These are phyloP conservation scores for Dynastes grantii DNA, from an alignment of 2,888 invertebrate genomes.

Conservation along the genomic window DNA sequence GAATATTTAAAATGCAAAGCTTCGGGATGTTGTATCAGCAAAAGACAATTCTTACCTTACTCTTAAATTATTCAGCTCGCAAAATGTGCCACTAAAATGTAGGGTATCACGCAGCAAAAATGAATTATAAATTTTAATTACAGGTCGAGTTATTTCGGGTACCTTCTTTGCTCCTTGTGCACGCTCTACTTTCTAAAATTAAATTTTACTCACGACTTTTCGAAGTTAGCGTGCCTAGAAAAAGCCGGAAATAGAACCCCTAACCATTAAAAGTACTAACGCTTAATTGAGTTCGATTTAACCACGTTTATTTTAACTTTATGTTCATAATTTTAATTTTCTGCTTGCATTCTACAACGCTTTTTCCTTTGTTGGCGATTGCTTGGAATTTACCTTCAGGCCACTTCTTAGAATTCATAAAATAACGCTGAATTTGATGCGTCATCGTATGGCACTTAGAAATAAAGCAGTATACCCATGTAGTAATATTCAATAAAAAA, in stretches of 20 bases:
- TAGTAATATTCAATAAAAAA: too few species aligned
- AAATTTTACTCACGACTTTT: conserved; percentile 8
- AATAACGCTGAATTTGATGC: too few species aligned
- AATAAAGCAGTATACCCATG: too few species aligned
- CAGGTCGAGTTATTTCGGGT: background rate
- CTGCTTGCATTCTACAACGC: too few species aligned
- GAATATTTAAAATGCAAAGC: background rate
- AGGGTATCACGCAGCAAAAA: background rate
- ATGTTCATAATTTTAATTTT: too few species aligned
- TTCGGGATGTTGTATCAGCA: background rate
- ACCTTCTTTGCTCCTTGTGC: background rate
- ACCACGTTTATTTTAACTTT: too few species aligned
- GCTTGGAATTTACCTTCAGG: too few species aligned
- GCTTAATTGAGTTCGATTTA: background rate
- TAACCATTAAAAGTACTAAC: background rate
- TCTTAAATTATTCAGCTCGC: conserved; percentile 7
- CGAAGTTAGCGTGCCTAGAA: conserved; percentile 6
- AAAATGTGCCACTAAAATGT: background rate
- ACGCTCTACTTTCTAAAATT: conserved; percentile 9
- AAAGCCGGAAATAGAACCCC: background rate
- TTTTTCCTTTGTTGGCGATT: too few species aligned
- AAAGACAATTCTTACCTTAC: background rate
- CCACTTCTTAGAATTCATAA: too few species aligned
- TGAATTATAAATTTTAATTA: conserved; percentile 17
- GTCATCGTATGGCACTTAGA: too few species aligned